These are phyloP conservation scores for Panopea generosa DNA, from an alignment of 2,888 invertebrate genomes.

Conservation along the genomic window DNA sequence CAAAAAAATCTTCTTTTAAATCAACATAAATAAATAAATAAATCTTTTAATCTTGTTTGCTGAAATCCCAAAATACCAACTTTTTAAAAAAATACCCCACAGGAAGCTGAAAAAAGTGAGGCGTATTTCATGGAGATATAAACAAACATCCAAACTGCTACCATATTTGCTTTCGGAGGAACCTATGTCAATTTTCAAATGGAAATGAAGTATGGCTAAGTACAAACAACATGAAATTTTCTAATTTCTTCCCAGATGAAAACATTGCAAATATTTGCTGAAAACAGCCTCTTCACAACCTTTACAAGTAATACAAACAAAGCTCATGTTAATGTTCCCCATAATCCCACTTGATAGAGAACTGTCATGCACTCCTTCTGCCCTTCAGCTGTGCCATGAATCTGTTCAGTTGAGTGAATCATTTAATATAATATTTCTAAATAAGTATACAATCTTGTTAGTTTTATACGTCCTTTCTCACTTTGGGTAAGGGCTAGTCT, in stretches of 20 bases:
- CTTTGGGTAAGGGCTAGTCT: too few relatives aligned
- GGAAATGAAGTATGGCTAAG: slow-evolving; percentile 48
- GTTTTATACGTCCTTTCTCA: too few relatives aligned
- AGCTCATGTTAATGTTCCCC: slow-evolving; percentile 49
- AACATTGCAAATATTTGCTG: slow-evolving; percentile 55
- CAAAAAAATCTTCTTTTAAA: too few relatives aligned
- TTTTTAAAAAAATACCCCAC: slow-evolving; percentile 52
- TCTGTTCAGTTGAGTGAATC: not conserved
- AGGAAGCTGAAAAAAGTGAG: slow-evolving; percentile 41
- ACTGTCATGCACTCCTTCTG: slow-evolving; percentile 43
- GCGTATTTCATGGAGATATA: slow-evolving; percentile 38
- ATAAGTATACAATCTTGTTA: too few relatives aligned
- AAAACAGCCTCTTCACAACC: slow-evolving; percentile 49
- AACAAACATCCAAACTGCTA: slow-evolving; percentile 49
- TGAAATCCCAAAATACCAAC: slow-evolving; percentile 30
- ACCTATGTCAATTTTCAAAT: slow-evolving; percentile 47
- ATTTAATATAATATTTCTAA: too few relatives aligned
- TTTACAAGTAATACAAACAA: slow-evolving; percentile 50
- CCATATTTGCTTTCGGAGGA: slow-evolving; percentile 39
- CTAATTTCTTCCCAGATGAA: slow-evolving; percentile 60
- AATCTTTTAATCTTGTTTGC: slow-evolving; percentile 48
- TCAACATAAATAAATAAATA: slow-evolving; percentile 44
- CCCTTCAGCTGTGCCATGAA: not conserved
- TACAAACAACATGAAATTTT: slow-evolving; percentile 50
- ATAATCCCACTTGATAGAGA: slow-evolving; percentile 56